Evolutionary conservation across 2,797 vertebrate genomes (phyloP), one percentile per base, ranked within the genome.

Genomic region (Discoglossus pictus): DNA sequence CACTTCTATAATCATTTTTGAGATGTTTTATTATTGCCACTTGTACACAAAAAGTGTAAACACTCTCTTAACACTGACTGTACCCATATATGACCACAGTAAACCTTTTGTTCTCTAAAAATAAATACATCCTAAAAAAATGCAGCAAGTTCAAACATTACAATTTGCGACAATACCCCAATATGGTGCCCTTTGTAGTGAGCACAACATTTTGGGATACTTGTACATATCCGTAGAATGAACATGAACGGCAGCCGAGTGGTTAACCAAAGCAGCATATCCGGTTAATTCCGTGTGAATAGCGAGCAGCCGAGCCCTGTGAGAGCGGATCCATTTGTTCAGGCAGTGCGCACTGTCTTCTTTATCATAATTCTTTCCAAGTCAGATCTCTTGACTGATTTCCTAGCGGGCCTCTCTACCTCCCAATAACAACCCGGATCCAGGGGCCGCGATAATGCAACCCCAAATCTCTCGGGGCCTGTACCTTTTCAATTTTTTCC

Each of bases 321-420:
- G 85, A 90, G 90, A 85, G 91, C 90, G 88, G 90, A 91, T 92
- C 91, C 89, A 92, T 93, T 93, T 93, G 92, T 93, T 91, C 93
- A 93, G 90, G 92, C 91, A 89, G 90, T 89, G 83, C 90, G 83
- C 90, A 91, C 91, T 93, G 93, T 92, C 90, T 94, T 93, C 89
- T 91, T 96, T 91, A 92, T 95, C 94, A 93, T 95, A 94, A 94
- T 96, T 95, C 96, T 94, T 96, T 95, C 90, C 92, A 91, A 92
- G 90, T 96, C 93, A 94, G 93, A 94, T 93, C 89, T 88, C 83
- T 61, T 71, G 74, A 1, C 91, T 94, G 93, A 96, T 96, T 94
- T 96, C 94, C 94, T 97, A 90, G 86, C 20, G 93, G 93, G 94
- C 92, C 84, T 72, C 52, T 78, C 87, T 65, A 56, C 58, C 60